Base-by-base conservation (phyloP, 2,888 invertebrate species). In the Morpho achilles region DNA sequence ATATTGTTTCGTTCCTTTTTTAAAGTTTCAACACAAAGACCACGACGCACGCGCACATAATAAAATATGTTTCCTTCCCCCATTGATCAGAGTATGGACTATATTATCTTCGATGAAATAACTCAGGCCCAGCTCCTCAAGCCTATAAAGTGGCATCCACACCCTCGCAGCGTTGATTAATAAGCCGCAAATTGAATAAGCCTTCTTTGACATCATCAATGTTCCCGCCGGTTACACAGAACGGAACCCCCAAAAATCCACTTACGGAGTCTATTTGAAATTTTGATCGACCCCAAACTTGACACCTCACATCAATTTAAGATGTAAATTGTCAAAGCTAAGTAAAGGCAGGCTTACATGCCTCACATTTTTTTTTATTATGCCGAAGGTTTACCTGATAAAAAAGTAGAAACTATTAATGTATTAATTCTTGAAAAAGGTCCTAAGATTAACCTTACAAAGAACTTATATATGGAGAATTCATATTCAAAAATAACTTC, bases 291-390 rank as follows among this genome's bases (percentile, higher is more conserved):
- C 82, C 82, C 84, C 76, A 63, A 67, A 81, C 86, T 86, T 88
- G 88, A 87, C 87, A 89, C 85, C 85, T 82, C 80, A 69, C 80
- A 81, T 86, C 86, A 82, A 88, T 88, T 90, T 85, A 76, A 81
- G 77, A 89, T 89, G 89, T 87, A 90, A 89, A 89, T 90, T 90
- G 88, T 87, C 90, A 87, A 88, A 89, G 84, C 69, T 75, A 72
- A 44, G 51, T 63, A 67, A 53, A 10, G 58, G 52, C 52, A 0
- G 73, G 79, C 42, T 82, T 76, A 87, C 76, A 87, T 86, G 83
- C 7, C 43, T 43, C 43, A 4, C 43, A 42, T 42, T 1, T 43
- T 9, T 42, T 43, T 43, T 43, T 9, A 43, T n/a, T 43, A 43
- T n/a, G 3, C 1, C 43, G 5, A 32, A 32, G 32, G 32, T 32